Evolutionary conservation across 2,888 invertebrate species (phyloP).

Genomic region (Plusia festucae): DNA sequence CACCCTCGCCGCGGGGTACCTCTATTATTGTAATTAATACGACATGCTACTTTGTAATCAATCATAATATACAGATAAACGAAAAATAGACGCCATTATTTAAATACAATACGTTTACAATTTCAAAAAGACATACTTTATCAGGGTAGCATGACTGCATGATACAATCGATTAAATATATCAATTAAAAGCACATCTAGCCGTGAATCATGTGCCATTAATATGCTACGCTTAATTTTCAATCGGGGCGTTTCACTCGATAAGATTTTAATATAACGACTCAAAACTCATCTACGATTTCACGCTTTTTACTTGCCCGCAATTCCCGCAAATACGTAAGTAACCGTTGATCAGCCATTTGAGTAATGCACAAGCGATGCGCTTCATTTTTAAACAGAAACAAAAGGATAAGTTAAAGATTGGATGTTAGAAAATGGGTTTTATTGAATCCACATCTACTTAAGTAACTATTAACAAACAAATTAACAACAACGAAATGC

Average conservation of each 20-base stretch:
- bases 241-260: not conserved
- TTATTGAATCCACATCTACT: constrained; percentile 60
- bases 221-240: constrained; percentile 9
- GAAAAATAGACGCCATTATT: no score
- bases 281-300: not conserved
- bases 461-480: constrained; percentile 56
- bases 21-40: no score
- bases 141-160: not conserved
- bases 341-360: no score
- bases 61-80: no score
- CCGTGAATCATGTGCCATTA: constrained; percentile 10
- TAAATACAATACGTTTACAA: no score
- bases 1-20: no score
- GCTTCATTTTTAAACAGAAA: no score
- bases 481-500: constrained; percentile 60
- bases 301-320: not conserved
- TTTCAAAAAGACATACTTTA: no score
- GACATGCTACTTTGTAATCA: no score
- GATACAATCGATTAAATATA: constrained; percentile 21
- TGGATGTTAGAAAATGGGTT: constrained; percentile 46
- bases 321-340: no score
- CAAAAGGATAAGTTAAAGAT: constrained; percentile 5
- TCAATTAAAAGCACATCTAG: constrained; percentile 7
- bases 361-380: no score
- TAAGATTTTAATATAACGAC: not conserved